Evolutionary conservation across 2,888 invertebrate species (phyloP), one percentile per base, ranked within the genome.

Genomic region (Caenorhabditis panamensis): DNA sequence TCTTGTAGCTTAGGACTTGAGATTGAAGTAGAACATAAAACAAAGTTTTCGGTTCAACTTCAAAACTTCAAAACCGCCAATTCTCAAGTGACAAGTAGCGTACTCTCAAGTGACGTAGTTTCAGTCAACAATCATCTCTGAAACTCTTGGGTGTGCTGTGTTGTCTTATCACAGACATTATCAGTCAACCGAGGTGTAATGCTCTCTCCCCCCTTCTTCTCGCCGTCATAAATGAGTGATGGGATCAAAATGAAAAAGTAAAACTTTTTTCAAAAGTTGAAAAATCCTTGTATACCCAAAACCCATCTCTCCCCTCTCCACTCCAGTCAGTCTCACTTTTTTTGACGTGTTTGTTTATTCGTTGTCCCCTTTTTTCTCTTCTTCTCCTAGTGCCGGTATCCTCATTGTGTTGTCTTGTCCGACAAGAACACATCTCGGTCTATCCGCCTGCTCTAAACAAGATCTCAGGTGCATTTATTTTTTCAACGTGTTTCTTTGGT

Each of bases 141-240:
- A 71, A 71, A 71, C 62, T 54, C 28, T 63, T n/a, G 22, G 47
- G 26, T 63, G 72, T 36, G 64, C 72, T 72, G 47, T 64, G 63
- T 26, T 62, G 54, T 63, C 58, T 72, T 72, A 72, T 72, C 63
- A 47, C 9, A 63, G 63, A 58, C 72, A 49, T 56, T 72, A 72
- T 71, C 69, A 71, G 31, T 62, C 24, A 22, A 47, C 22, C 18
- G 9, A 31, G 31, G 9, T 31, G 31, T 18, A 6, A 22, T 54
- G 20, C 54, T 20, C 26, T 16, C 28, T 37, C 8, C 24, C 53
- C 8, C 26, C 26, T 37, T 51, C 66, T 58, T 51, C 41, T 59
- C 16, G 3, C 20, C 26, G 20, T 51, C 28, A 63, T 31, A 36
- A 24, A 22, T 24, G 28, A 63, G 13, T 36, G 20, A 18, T 28